Evolutionary conservation across 1,140 invertebrate genomes (phyloP).

Genomic region (Bombus cullumanus): DNA sequence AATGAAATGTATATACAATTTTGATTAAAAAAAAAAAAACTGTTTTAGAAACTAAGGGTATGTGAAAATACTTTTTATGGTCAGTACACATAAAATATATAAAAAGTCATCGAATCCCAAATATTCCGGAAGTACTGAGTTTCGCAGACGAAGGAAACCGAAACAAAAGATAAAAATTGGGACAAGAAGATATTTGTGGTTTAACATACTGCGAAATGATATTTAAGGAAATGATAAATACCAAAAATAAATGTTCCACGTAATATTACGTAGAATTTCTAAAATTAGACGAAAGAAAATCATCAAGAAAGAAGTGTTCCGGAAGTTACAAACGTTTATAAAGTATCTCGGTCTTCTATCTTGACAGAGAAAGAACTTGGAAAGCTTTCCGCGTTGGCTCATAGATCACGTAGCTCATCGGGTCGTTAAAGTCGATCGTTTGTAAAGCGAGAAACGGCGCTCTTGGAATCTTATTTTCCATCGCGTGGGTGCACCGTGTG

Average conservation of each 20-base stretch:
- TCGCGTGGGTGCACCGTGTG: slow-evolving; percentile 59
- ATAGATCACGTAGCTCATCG: slow-evolving; percentile 46
- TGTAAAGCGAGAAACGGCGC: slow-evolving; percentile 8
- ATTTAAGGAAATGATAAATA: too few species aligned
- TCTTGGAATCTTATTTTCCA: slow-evolving; percentile 50
- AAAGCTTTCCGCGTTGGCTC: slow-evolving; percentile 29
- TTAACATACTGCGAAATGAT: background rate
- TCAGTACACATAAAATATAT: too few species aligned
- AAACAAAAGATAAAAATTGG: too few species aligned
- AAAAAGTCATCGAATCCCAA: too few species aligned
- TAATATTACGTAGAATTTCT: background rate
- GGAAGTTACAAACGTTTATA: slow-evolving; percentile 41
- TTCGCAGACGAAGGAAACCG: too few species aligned
- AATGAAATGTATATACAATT: too few species aligned
- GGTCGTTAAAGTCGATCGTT: slow-evolving; percentile 62
- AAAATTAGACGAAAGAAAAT: background rate
- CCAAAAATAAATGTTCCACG: background rate
- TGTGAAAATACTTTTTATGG: too few species aligned
- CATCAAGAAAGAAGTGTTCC: background rate
- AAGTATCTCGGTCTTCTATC: background rate
- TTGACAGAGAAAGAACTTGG: background rate
- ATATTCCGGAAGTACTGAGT: too few species aligned
- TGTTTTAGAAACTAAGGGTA: too few species aligned
- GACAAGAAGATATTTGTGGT: too few species aligned
- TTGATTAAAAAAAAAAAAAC: too few species aligned